Percentiles rank a stretch among this genome's conserved stretches.
Evolutionary conservation across 2,888 invertebrate genomes (phyloP).

Genomic region (Meiosimyza platycephala): DNA sequence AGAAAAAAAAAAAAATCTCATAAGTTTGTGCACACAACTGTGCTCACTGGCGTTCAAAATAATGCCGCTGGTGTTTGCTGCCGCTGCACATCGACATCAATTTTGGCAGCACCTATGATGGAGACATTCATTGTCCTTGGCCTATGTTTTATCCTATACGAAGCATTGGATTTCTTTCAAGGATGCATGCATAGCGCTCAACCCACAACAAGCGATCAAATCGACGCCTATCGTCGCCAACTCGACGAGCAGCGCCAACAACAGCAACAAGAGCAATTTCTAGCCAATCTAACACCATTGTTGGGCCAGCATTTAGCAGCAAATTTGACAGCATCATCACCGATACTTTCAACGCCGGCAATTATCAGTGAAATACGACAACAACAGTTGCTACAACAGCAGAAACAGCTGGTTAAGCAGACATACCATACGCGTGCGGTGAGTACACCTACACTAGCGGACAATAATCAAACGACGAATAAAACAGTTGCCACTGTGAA

Average conservation of each 20-base stretch:
- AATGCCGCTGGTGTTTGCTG: conserved; percentile 27
- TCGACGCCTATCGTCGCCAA: conserved; percentile 66
- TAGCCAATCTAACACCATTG: conserved; percentile 60
- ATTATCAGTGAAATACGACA: conserved; percentile 59
- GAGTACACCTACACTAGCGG: conserved; percentile 42
- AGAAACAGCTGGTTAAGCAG: conserved; percentile 37
- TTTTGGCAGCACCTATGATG: conserved; percentile 67
- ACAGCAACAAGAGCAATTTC: conserved; percentile 65
- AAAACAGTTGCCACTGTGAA: neutral
- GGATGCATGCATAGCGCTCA: conserved; percentile 67
- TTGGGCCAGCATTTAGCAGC: conserved; percentile 60
- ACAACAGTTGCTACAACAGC: conserved; percentile 38
- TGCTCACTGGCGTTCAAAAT: conserved; percentile 11
- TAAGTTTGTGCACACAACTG: neutral
- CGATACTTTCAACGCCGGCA: conserved; percentile 38
- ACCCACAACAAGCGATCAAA: conserved; percentile 63
- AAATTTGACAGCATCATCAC: conserved; percentile 55
- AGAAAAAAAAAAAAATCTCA: neutral
- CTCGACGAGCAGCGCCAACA: conserved; percentile 65
- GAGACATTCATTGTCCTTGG: conserved; percentile 77
- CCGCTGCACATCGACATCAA: too few species aligned
- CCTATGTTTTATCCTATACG: conserved; percentile 76
- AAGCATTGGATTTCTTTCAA: conserved; percentile 75
- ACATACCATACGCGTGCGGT: conserved; percentile 42
- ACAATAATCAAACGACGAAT: neutral